A percentile compares a stretch with the other conserved stretches of the same genome.
Evolutionary conservation across 2,888 invertebrate species (phyloP).

Genomic region (Microdon myrmicae): DNA sequence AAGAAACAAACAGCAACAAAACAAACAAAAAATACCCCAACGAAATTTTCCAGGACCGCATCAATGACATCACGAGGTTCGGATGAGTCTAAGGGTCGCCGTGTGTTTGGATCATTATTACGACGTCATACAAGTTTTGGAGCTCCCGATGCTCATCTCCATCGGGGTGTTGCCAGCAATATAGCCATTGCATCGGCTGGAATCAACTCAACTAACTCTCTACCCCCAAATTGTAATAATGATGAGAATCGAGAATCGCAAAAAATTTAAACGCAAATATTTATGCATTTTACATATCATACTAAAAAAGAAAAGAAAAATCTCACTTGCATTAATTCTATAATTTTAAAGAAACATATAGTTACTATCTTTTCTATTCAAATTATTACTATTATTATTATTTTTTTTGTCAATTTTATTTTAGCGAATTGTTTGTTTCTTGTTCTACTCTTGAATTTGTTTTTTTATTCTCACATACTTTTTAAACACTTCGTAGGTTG

Average conservation of each 20-base stretch:
- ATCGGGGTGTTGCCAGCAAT: constrained; percentile 37
- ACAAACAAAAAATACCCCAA: constrained; percentile 40
- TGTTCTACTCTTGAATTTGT: constrained; percentile 16
- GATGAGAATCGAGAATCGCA: constrained; percentile 54
- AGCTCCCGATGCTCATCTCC: constrained; percentile 56
- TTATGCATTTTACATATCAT: constrained; percentile 36
- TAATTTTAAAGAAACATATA: constrained; percentile 13
- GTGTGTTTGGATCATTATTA: constrained; percentile 58
- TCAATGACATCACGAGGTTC: constrained; percentile 59
- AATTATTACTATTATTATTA: neutral
- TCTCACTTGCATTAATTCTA: neutral
- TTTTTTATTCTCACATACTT: no score
- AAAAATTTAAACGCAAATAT: constrained; percentile 37
- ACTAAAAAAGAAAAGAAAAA: constrained; percentile 7
- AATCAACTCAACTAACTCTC: constrained; percentile 48
- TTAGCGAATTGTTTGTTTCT: neutral
- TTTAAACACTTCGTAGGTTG: constrained; percentile 18
- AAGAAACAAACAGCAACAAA: constrained; percentile 42
- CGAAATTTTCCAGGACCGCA: constrained; percentile 58
- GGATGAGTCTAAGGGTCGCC: constrained; percentile 58
- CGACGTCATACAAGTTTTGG: constrained; percentile 59
- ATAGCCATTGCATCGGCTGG: constrained; percentile 43
- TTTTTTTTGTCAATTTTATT: neutral
- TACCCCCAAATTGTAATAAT: constrained; percentile 53
- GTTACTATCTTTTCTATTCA: constrained; percentile 6